These are phyloP conservation scores for Rhinolophus ferrumequinum DNA, from an alignment of 2,113 vertebrate species.

Conservation along the genomic window DNA sequence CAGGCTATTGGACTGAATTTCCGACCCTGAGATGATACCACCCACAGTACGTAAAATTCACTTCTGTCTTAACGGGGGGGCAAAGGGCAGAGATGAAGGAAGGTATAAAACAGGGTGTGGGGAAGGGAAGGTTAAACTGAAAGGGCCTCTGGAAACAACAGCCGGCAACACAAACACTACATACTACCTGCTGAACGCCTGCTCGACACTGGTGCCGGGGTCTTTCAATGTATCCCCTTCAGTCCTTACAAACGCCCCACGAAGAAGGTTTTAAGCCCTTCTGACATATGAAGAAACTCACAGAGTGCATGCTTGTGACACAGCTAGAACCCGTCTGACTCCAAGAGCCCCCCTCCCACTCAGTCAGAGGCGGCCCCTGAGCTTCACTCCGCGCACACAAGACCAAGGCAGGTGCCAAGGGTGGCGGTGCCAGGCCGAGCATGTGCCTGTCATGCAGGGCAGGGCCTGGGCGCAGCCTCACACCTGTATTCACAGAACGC, in stretches of 20 bases:
- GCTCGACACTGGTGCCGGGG: accelerated
- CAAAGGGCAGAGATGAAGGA: background rate
- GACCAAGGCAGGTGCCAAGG: background rate
- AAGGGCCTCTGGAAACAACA: background rate
- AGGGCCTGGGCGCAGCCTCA: background rate
- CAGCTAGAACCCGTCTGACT: background rate
- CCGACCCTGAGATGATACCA: background rate
- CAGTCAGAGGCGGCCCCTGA: background rate
- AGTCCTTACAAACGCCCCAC: accelerated
- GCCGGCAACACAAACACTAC: background rate
- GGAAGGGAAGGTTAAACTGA: background rate
- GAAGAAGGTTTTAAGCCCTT: background rate
- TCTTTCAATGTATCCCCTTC: background rate
- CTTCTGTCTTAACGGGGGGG: background rate
- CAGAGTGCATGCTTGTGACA: background rate
- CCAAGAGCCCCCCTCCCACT: no score
- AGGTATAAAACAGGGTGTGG: background rate
- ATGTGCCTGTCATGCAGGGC: no score
- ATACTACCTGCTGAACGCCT: no score
- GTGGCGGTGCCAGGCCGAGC: background rate
- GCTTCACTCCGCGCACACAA: background rate
- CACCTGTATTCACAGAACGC: background rate
- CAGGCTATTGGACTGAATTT: background rate
- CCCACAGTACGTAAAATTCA: background rate
- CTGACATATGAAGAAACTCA: background rate